Evolutionary conservation across 2,113 vertebrate genomes (phyloP), one percentile per base, ranked within the genome.

Genomic region (Bufo gargarizans): DNA sequence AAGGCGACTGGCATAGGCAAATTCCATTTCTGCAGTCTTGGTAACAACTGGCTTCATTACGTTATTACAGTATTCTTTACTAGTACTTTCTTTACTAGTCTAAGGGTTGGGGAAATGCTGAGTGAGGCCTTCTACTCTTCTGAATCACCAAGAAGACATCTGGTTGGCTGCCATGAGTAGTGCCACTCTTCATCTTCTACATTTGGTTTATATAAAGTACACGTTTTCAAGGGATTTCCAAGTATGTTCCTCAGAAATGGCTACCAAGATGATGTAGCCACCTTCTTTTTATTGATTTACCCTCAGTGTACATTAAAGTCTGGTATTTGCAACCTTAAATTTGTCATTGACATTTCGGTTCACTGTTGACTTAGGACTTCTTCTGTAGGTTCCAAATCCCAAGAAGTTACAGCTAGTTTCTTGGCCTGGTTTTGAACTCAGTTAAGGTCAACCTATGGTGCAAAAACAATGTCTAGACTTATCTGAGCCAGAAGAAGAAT

Each of bases 401-500:
- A 33, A 45, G 69, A 6, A 72, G 69, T 45, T 16, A 45, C 33
- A 72, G 14, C 13, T 43, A 0, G n/a, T 3, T 71, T 71, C 2
- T 71, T 71, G 67, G 67, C 19, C 63, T 17, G 20, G 6, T 50
- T 17, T 47, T 77, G 22, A 78, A 53, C 10, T 78, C 33, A n/a
- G 22, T 19, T 47, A 59, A 45, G 43, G 56, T 47, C 79, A 61
- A 63, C 43, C 17, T 17, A 63, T 12, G n/a, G 4, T 4, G 14
- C n/a, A 80, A 56, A 22, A 79, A 79, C 50, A 79, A 33, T 12
- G 53, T 58, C n/a, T 14, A 33, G n/a, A 81, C 55, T 61, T 81
- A 81, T 61, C 78, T 81, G 6, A 81, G 45, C 13, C 3, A 59
- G 13, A 58, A 63, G 79, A 82, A 47, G 55, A 82, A 82, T 63